A percentile compares a stretch with the other conserved stretches of the same genome.
Evolutionary conservation across 1,140 invertebrate genomes (phyloP).

Genomic region (Magallana gigas): DNA sequence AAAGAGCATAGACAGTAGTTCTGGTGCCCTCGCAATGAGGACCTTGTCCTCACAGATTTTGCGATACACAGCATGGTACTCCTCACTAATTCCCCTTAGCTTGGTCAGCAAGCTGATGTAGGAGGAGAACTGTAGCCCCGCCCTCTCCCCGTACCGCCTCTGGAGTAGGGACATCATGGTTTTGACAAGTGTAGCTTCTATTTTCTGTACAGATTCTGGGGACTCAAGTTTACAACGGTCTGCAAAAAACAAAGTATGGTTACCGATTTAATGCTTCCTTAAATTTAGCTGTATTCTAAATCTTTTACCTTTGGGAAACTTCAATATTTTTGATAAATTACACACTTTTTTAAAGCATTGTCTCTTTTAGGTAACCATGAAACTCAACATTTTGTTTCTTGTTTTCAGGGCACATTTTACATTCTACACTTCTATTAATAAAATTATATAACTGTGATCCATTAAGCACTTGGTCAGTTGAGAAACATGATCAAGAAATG

Average conservation of each 20-base stretch:
- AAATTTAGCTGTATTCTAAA: too few relatives aligned
- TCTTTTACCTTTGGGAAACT: too few relatives aligned
- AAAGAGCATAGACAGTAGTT: slow-evolving; percentile 10
- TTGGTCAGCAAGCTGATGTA: neutral
- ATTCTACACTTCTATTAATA: too few relatives aligned
- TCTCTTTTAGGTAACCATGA: too few relatives aligned
- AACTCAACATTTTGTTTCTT: too few relatives aligned
- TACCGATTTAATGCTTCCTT: too few relatives aligned
- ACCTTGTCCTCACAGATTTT: slow-evolving; percentile 25
- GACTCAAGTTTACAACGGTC: slow-evolving; percentile 14
- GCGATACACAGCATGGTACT: neutral
- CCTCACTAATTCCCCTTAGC: neutral
- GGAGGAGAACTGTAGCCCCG: neutral
- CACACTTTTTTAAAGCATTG: too few relatives aligned
- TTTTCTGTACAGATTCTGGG: neutral
- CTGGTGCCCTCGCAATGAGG: neutral
- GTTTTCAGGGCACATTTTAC: too few relatives aligned
- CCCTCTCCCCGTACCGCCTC: neutral
- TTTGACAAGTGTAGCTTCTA: neutral
- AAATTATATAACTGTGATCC: too few relatives aligned
- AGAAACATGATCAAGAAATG: too few relatives aligned
- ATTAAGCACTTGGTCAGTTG: too few relatives aligned
- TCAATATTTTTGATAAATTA: too few relatives aligned
- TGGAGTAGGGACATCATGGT: neutral
- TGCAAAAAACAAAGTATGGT: neutral